Evolutionary conservation across 1,140 invertebrate genomes (phyloP).

Genomic region (Zaprionus kolodkinae): DNA sequence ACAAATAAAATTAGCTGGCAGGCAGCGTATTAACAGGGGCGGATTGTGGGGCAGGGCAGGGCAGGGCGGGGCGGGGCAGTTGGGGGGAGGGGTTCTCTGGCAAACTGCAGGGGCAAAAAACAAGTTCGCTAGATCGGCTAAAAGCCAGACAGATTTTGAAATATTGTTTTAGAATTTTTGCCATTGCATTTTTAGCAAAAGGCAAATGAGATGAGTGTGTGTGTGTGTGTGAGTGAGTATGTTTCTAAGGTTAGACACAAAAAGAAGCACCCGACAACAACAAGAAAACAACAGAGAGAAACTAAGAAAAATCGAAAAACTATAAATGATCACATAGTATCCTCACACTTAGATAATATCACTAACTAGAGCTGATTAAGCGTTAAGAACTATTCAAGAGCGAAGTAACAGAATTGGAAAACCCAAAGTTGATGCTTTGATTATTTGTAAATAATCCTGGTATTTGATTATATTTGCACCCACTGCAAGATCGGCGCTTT

Average conservation of each 20-base stretch:
- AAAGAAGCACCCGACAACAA: constrained; percentile 55
- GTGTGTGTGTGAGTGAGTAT: constrained; percentile 22
- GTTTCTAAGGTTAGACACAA: constrained; percentile 68
- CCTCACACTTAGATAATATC: not conserved
- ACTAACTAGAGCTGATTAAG: not conserved
- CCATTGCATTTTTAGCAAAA: constrained; percentile 76
- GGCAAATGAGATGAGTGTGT: constrained; percentile 13
- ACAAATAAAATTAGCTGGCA: constrained; percentile 81
- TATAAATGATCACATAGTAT: not conserved
- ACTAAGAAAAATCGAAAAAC: constrained; percentile 8
- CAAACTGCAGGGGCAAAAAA: constrained; percentile 64
- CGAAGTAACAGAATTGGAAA: not conserved
- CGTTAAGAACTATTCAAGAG: too few species aligned
- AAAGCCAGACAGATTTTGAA: constrained; percentile 82
- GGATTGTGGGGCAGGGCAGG: constrained; percentile 5
- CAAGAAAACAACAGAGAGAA: constrained; percentile 7
- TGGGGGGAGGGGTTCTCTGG: constrained; percentile 20
- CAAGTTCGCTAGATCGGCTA: constrained; percentile 79
- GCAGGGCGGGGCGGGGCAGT: not conserved
- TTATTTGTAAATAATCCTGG: not conserved
- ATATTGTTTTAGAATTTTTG: constrained; percentile 82
- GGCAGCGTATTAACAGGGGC: constrained; percentile 37
- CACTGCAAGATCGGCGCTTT: constrained; percentile 16
- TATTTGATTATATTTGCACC: not conserved
- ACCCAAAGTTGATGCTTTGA: not conserved